Percentiles rank a stretch among this genome's conserved stretches.
Evolutionary conservation across 2,113 vertebrate species (phyloP).

Genomic region (Sporophila hypoxantha): DNA sequence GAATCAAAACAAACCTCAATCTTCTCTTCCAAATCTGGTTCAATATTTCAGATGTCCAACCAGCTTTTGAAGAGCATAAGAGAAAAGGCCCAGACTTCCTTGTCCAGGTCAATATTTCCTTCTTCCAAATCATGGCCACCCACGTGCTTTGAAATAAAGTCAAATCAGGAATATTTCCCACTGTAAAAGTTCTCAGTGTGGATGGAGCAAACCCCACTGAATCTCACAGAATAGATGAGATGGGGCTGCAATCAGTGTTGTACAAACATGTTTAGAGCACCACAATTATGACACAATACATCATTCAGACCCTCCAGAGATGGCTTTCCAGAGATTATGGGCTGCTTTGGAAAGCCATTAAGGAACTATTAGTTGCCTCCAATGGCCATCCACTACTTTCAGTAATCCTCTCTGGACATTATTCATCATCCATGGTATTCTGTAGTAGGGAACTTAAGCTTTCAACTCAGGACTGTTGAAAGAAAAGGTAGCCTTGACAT

Average conservation of each 20-base stretch:
- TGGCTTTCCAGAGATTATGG: slow-evolving; percentile 33
- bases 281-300: slow-evolving; percentile 38
- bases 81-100: background rate
- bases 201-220: background rate
- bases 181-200: background rate
- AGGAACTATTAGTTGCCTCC: slow-evolving; percentile 52
- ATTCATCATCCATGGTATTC: background rate
- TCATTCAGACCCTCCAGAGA: slow-evolving; percentile 37
- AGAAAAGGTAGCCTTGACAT: background rate
- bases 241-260: background rate
- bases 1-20: background rate
- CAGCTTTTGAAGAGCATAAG: background rate
- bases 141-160: background rate
- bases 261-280: background rate
- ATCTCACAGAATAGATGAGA: background rate
- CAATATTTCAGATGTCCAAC: background rate
- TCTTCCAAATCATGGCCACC: background rate
- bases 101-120: background rate
- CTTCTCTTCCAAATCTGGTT: background rate
- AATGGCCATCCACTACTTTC: slow-evolving; percentile 49
- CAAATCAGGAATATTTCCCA: background rate
- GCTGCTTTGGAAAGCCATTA: slow-evolving; percentile 44
- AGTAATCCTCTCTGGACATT: slow-evolving; percentile 37
- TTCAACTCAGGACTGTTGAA: background rate
- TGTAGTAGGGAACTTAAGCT: background rate